Base-by-base conservation (phyloP, 2,888 invertebrate genomes). In the Agrotis clavis region DNA sequence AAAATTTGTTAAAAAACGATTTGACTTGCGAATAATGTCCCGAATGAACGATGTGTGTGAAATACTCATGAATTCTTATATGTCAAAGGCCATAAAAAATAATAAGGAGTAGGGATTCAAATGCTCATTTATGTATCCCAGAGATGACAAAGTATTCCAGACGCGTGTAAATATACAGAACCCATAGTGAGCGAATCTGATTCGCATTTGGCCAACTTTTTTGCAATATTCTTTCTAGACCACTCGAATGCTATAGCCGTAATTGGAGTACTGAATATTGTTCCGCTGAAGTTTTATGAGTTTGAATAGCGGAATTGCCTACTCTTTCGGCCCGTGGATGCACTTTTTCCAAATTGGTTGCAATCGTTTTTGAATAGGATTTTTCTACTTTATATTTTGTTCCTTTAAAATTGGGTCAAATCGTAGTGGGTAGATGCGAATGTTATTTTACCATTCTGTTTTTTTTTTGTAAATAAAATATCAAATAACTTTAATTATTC, bases 261-360 rank as follows among this genome's bases (percentile, higher is more conserved):
- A 92, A 92, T 92, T 92, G 91, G 90, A 92, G 89, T 85, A 85
- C 87, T 89, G 90, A 87, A 90, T 89, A 90, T 87, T 87, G 87
- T 87, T 83, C 83, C 77, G 82, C 68, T 83, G 73, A 86, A 90
- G 84, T 89, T 91, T 89, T 89, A 89, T 85, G 84, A 86, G 85
- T 89, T 90, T 91, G 83, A 83, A 88, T 81, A 86, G 84, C 70
- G 61, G 35, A 77, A 85, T 87, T 73, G 81, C 81, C 81, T 59
- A 67, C 71, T 81, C 70, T 81, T 83, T 86, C 71, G 74, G 70
- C 14, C 59, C 68, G 57, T 68, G 76, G 82, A 86, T 85, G 83
- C 81, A 81, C 78, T 79, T 86, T 86, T 82, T 56, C 9, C 7
- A 19, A 77, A 76, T 83, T 79, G 73, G 63, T 72, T 63, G 69